Base-by-base conservation (phyloP, 2,888 invertebrate genomes). In the Lacanobia wlatinum region DNA sequence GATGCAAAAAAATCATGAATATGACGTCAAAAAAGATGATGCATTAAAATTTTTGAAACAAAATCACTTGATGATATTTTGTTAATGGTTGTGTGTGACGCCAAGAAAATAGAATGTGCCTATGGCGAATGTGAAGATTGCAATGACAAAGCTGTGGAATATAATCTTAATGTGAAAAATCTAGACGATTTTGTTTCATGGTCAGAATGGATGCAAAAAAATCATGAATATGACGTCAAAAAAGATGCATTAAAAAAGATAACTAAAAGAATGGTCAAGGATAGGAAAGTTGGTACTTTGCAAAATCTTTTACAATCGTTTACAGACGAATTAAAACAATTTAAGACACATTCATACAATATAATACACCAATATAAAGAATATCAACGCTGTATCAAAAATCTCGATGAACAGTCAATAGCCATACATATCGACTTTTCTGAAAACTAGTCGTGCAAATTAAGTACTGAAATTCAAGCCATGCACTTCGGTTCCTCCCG, bases 391-490 rank as follows among this genome's bases (percentile, higher is more conserved):
- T 23, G 40, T 28, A 28, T 28, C 21, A 52, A 63, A 34, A 63
- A 34, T 18, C n/a, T 52, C 18, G 52, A 63, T 63, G 28, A 63
- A 38, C 1, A 52, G 1, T 18, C 63, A 52, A 14, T 63, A 52
- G 8, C 52, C 7, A 8, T 55, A 18, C 64, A 65, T 28, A 65
- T 65, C 3, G 55, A 65, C 16, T 65, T 65, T 21, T 65, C 64
- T 4, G 64, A 65, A 55, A 65, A 65, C n/a, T 65, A 55, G 43
- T 3, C 43, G 5, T 23, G 18, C 40, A 64, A 64, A 64, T 23
- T 64, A 23, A 43, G 18, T 10, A 64, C 40, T 1, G 64, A 64
- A 64, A 64, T 64, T 40, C 64, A 64, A 64, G 55, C 55, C 6
- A 65, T 65, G 64, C 64, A 55, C 18, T 65, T 65, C 16, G 64